Base-by-base conservation (phyloP, 2,888 invertebrate species). In the Drosophila borealis region DNA sequence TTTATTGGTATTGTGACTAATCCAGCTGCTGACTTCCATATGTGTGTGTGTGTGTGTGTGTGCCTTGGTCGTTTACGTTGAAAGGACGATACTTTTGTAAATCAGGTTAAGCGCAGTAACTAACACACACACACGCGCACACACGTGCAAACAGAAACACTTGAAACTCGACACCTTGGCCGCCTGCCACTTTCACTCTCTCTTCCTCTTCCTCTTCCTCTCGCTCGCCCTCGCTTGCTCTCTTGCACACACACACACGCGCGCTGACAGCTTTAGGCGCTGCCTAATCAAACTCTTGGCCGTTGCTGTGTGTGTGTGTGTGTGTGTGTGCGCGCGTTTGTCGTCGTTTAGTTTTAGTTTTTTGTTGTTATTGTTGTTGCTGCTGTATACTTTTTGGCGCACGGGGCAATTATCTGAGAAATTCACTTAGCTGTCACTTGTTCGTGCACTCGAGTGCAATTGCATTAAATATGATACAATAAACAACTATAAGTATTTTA, bases 401-500 rank as follows among this genome's bases (percentile, higher is more conserved):
- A 75, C 54, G 34, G 36, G 33, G 62, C 82, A 74, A 69, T 78
- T 81, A 81, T 51, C 65, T 69, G 61, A 63, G 66, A 74, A 88
- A 83, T 80, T 81, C 88, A 83, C 77, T 83, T 83, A 88, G 80
- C 42, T 62, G 68, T 65, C 82, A 88, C 76, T 84, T 69, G 60
- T 33, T 51, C 57, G 59, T 70, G 50, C 62, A 61, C 56, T 70
- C 41, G 46, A 46, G 62, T 79, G 77, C 70, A 79, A 88, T 86
- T 82, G 84, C 88, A 83, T 88, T 83, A 79, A 82, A 66, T 75
- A 74, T 74, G 71, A 69, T 81, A 64, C 70, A 25, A 39, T 17
- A 63, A 13, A 64, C 17, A 54, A 41, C 39, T 64, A 34, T 42
- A 36, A 54, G 55, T 53, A 70, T 57, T 78, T 60, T 75, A 65